Evolutionary conservation across 2,888 invertebrate species (phyloP).

Genomic region (Leucania comma): DNA sequence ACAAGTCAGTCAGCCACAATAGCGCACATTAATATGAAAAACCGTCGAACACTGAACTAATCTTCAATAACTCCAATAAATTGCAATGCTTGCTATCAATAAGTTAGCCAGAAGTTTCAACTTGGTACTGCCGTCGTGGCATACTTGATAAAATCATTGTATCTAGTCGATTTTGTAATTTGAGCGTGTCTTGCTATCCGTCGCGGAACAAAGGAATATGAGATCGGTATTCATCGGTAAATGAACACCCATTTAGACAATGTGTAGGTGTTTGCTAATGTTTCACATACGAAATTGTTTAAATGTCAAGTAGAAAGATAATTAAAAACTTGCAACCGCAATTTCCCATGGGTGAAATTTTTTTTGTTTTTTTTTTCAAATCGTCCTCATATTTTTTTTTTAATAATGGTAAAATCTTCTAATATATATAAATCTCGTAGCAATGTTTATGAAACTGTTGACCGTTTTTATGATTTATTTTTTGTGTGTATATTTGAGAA

Average conservation of each 20-base stretch:
- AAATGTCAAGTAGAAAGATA: constrained; percentile 1
- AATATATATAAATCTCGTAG: too few species aligned
- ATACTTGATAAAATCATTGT: constrained; percentile 53
- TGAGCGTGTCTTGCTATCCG: constrained; percentile 52
- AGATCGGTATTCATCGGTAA: constrained; percentile 61
- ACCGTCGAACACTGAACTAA: constrained; percentile 37
- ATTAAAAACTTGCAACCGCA: background rate
- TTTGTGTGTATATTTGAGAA: too few species aligned
- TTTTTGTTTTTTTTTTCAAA: background rate
- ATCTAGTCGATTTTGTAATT: constrained; percentile 59
- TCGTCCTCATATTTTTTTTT: background rate
- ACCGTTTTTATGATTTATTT: too few species aligned
- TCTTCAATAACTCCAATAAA: constrained; percentile 43
- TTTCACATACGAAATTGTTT: constrained; percentile 7
- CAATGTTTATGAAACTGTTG: too few species aligned
- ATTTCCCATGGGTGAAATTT: background rate
- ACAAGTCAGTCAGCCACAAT: background rate
- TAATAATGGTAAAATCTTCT: background rate
- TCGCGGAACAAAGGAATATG: constrained; percentile 63
- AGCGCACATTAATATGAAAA: background rate
- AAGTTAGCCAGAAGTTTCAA: constrained; percentile 27
- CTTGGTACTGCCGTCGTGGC: constrained; percentile 12
- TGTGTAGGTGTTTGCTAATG: constrained; percentile 30
- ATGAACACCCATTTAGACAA: constrained; percentile 56
- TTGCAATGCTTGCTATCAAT: constrained; percentile 39